Conservation (phyloP, 2,113 vertebrate species). For the Seriola rivoliana region DNA sequence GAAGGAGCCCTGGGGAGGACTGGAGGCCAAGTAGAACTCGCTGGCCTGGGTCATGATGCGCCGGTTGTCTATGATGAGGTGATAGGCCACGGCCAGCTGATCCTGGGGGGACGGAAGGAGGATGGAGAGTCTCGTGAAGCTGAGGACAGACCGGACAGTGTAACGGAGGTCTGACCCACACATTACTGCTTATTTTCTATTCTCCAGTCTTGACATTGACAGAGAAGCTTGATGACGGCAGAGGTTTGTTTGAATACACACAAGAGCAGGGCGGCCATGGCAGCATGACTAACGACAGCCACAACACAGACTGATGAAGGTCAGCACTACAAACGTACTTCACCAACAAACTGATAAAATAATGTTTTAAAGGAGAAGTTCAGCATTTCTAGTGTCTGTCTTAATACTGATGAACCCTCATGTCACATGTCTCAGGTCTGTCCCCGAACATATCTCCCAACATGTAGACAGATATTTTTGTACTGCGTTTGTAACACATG, state of each 20-base stretch:
- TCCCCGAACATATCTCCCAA: no score
- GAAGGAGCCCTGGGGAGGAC: conserved; percentile 95
- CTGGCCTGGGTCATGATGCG: conserved; percentile 99
- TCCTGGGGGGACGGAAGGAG: conserved; percentile 83
- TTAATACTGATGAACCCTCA: no score
- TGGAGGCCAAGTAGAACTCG: conserved; percentile 98
- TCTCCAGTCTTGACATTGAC: neutral
- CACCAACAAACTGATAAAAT: no score
- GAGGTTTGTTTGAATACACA: neutral
- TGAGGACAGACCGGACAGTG: neutral
- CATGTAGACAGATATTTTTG: no score
- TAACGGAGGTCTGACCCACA: neutral
- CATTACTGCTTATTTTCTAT: neutral
- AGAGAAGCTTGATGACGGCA: neutral
- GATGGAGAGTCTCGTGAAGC: rapidly evolving
- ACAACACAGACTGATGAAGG: no score
- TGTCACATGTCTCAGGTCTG: no score
- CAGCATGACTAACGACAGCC: no score
- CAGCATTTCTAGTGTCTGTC: no score
- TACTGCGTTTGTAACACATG: no score
- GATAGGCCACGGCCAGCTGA: conserved; percentile 96
- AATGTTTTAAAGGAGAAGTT: no score
- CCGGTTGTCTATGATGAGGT: conserved; percentile 97
- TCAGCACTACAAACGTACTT: no score
- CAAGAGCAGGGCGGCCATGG: no score